phyloP scores from a whole-genome alignment of 2,888 invertebrate species.

The Xestia ashworthii region DNA sequence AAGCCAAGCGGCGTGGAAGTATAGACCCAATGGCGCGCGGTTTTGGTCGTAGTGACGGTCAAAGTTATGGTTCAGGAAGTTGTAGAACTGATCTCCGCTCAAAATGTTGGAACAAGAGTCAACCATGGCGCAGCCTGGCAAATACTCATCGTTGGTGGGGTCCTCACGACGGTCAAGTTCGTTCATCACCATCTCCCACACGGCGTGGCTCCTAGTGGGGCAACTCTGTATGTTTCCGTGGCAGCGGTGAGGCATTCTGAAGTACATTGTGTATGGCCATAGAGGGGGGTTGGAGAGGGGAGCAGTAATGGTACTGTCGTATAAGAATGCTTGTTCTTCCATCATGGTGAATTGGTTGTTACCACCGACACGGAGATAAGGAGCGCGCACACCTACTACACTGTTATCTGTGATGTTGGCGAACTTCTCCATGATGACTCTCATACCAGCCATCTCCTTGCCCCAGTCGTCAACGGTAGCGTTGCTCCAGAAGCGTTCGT shows the following conservation, averaged over 20 bases:
- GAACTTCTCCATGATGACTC: constrained; percentile 97
- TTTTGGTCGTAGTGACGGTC: constrained; percentile 97
- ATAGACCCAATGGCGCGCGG: constrained; percentile 96
- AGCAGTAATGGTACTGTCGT: constrained; percentile 98
- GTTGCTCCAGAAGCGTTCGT: constrained; percentile 98
- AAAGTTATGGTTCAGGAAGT: constrained; percentile 98
- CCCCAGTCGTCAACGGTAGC: constrained; percentile 98
- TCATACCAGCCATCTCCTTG: constrained; percentile 98
- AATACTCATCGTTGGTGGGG: constrained; percentile 96
- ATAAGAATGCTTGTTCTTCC: constrained; percentile 98
- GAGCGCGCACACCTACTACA: constrained; percentile 97
- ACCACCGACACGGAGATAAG: constrained; percentile 97
- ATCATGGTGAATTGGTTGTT: constrained; percentile 99
- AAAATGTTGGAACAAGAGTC: constrained; percentile 98
- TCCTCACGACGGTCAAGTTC: constrained; percentile 98
- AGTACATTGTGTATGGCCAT: constrained; percentile 99
- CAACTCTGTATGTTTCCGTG: constrained; percentile 98
- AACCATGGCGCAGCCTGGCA: constrained; percentile 98
- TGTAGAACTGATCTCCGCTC: constrained; percentile 98
- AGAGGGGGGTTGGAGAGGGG: constrained; percentile 97
- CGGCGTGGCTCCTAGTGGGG: constrained; percentile 97
- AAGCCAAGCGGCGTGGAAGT: constrained; percentile 98
- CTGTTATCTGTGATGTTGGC: constrained; percentile 97
- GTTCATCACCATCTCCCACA: constrained; percentile 99
- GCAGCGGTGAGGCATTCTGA: constrained; percentile 98